Conservation (phyloP, 2,113 vertebrate genomes). For the Pelecanus crispus region DNA sequence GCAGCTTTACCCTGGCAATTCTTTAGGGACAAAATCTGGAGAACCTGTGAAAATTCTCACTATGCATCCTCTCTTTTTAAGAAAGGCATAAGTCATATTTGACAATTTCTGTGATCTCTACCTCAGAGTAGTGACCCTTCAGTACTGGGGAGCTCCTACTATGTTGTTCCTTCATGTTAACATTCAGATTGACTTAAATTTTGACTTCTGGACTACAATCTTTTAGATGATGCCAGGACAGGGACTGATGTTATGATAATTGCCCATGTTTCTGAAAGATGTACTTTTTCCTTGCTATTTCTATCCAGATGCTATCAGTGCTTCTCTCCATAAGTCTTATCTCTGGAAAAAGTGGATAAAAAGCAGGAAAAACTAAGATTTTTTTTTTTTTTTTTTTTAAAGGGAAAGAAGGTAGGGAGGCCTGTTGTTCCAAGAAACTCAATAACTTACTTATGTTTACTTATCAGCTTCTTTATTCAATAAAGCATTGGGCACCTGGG, state of each 20-base stretch:
- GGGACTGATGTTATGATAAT: background rate
- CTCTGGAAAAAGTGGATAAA: background rate
- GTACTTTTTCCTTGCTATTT: background rate
- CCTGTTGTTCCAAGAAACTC: background rate
- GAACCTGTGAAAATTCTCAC: background rate
- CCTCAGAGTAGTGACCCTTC: background rate
- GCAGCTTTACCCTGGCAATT: background rate
- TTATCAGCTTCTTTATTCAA: background rate
- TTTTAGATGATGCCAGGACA: background rate
- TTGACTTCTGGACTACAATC: background rate
- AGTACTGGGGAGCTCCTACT: background rate
- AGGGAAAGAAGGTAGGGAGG: background rate
- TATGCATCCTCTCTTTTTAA: background rate
- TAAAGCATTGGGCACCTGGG: background rate
- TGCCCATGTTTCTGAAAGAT: background rate
- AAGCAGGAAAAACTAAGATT: background rate
- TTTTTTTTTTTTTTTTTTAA: background rate
- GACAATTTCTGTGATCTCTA: background rate
- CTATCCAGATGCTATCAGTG: background rate
- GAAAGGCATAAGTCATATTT: background rate
- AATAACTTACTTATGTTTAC: background rate
- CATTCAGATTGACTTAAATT: background rate
- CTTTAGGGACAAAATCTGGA: accelerated
- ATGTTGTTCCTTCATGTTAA: background rate
- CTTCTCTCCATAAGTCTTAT: background rate